Conservation (phyloP, 1,140 invertebrate species). For the Acyrthosiphon pisum region DNA sequence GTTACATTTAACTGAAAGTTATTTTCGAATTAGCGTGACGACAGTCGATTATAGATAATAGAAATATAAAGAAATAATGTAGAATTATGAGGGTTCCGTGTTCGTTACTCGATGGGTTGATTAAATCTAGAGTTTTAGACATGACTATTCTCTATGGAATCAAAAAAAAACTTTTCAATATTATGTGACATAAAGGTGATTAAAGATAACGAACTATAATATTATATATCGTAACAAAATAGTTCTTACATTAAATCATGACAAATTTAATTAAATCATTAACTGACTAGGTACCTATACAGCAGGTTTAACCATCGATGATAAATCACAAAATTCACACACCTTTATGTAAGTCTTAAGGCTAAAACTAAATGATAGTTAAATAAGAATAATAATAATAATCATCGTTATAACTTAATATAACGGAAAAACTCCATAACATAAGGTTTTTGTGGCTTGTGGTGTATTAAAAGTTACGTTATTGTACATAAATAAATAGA, state of each 20-base stretch:
- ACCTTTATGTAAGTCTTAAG: too few species aligned
- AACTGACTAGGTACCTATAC: background rate
- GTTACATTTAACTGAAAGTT: background rate
- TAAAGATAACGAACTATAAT: background rate
- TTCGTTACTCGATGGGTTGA: background rate
- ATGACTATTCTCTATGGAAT: background rate
- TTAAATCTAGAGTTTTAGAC: slow-evolving; percentile 25
- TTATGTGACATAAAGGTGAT: background rate
- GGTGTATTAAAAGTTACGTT: background rate
- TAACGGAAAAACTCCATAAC: background rate
- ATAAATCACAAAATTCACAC: too few species aligned
- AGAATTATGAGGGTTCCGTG: background rate
- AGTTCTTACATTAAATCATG: background rate
- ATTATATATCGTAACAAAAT: background rate
- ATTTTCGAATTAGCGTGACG: slow-evolving; percentile 45
- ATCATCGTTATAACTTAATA: background rate
- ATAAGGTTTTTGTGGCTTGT: too few species aligned
- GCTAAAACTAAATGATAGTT: background rate
- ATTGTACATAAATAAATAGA: background rate
- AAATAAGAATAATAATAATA: background rate
- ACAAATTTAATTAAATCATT: slow-evolving; percentile 1
- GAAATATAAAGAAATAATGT: background rate
- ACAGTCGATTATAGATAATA: slow-evolving; percentile 22
- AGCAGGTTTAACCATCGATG: too few species aligned
- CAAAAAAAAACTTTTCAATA: background rate